Evolutionary conservation across 1,140 invertebrate species (phyloP), one percentile per base, ranked within the genome.

Genomic region (Idris sp.): DNA sequence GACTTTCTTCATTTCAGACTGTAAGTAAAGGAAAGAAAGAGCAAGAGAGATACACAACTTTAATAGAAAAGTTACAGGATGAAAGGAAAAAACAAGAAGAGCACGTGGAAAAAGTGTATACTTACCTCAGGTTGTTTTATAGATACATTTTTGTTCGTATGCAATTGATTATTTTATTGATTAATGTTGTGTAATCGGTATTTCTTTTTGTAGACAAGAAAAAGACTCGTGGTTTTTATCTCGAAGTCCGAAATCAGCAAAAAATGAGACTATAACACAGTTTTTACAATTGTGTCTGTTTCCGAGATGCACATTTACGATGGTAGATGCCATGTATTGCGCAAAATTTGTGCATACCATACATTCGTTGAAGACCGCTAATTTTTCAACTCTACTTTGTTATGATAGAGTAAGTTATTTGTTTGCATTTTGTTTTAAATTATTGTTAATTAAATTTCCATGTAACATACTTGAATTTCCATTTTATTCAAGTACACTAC

Each of bases 261-360:
- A 98, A 87, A 97, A 97, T 86, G 97, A 98, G 87, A 97, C 96
- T 0, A 97, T 99, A 31, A 98, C 97, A 11, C 95, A 96, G 74
- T 97, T 99, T 83, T 89, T 99, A 67, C 97, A 99, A 87, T 88
- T 97, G 13, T 99, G 98, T 85, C 88, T 99, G 36, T 98, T 99
- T 85, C 97, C 98, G 26, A 90, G 97, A 51, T 98, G 96, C 88
- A 96, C 96, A 71, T 98, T 98, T 81, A 97, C 96, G 26, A 93
- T 96, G 28, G 91, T 94, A 18, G 98, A 99, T 89, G 96, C 98
- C 14, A 90, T 99, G 22, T 99, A 97, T 87, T 99, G 97, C 88
- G 96, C 98, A 0, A 96, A 98, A 89, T 99, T 99, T 87, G 95
- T 99, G 36, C 94, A 97, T 81, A 94, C 95, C 13, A 93, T 99